Evolutionary conservation across 2,113 vertebrate genomes (phyloP), one percentile per base, ranked within the genome.

Genomic region (Sebastes fasciatus): DNA sequence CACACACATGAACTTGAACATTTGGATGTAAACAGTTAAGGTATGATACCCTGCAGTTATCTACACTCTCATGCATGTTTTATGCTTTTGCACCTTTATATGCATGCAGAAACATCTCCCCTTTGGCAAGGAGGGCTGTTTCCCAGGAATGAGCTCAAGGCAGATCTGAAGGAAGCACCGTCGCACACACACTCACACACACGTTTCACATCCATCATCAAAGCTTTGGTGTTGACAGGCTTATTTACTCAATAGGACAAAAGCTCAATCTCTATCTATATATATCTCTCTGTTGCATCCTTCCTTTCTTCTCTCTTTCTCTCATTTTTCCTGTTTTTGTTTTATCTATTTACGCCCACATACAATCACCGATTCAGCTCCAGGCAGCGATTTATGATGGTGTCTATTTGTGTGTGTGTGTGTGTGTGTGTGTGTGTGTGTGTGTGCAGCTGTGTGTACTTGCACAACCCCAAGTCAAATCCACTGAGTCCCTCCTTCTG

Each of bases 181-280:
- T 13, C 61, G 13, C 46, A 52, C 9, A 52, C 58, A 65, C 55
- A 48, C 55, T 60, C 42, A 23, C 62, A 23, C 61, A 43, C 34
- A 81, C 61, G 52, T 42, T 51, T 49, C 79, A 77, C 85, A 91
- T 90, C 85, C 79, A 89, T 91, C 90, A 87, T 89, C 87, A 89
- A 85, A 91, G 82, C 89, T 64, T 83, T 68, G 34, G 72, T 21
- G 82, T 79, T 89, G 86, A 89, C 91, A 90, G 85, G 69, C 84
- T 74, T 88, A 82, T 93, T 89, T 86, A 86, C 77, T 82, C 79
- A 86, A 88, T 55, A 88, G 74, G 65, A 87, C 67, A 80, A 89
- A 87, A 70, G 77, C 77, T 80, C 76, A 81, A 6, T 86, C 70
- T 82, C 70, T 58, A 68, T 89, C 80, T 87, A 89, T 89, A 89